A percentile compares a stretch with the other conserved stretches of the same genome.
Evolutionary conservation across 2,797 vertebrate species (phyloP).

Genomic region (Neostethus bicornis): DNA sequence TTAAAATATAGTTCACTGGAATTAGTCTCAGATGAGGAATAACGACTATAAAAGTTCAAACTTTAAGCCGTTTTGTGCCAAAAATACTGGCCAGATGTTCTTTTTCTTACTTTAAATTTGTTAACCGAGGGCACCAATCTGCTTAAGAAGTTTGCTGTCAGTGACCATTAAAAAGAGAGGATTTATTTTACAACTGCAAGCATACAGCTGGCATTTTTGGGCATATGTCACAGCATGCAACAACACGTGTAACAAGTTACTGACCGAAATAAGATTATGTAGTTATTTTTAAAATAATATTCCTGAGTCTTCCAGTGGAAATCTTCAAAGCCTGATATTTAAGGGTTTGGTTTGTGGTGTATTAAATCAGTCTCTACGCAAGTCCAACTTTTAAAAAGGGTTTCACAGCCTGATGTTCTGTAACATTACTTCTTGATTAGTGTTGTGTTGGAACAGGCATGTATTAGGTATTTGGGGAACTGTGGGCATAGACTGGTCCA

Average conservation of each 20-base stretch:
- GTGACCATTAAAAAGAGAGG: neutral
- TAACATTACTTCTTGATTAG: no score
- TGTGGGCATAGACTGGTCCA: no score
- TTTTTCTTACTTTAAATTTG: neutral
- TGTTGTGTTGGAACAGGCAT: no score
- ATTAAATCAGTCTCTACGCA: no score
- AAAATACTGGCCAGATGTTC: constrained; percentile 5
- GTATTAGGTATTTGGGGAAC: no score
- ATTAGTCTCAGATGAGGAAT: neutral
- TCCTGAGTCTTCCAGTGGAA: neutral
- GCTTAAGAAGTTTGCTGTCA: neutral
- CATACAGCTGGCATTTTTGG: neutral
- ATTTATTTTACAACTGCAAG: neutral
- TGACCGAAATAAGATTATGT: neutral
- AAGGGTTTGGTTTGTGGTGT: no score
- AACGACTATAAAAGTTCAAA: neutral
- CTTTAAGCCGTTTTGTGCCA: neutral
- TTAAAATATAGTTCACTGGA: neutral
- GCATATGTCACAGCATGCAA: neutral
- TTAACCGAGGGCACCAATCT: constrained; percentile 3
- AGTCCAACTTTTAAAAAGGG: no score
- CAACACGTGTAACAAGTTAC: neutral
- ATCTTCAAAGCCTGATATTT: no score
- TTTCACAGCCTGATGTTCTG: no score
- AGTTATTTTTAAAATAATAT: neutral